Base-by-base conservation (phyloP, 1,140 invertebrate genomes). In the Leptinotarsa lineolata region DNA sequence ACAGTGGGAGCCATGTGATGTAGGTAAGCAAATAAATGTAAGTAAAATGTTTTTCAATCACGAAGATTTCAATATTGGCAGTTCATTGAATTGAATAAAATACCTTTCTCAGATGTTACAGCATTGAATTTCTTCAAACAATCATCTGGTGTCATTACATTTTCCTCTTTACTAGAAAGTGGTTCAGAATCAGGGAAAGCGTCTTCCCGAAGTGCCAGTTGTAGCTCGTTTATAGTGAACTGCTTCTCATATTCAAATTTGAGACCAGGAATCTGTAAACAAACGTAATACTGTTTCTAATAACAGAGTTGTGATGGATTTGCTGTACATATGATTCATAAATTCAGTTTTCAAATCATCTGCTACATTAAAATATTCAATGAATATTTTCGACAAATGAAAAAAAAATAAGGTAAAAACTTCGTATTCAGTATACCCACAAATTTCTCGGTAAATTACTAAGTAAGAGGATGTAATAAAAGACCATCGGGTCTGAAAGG, bases 211-310 rank as follows among this genome's bases (percentile, higher is more conserved):
- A 95, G 85, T 1, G 91, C 87, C 6, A 86, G 82, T 69, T 93
- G 91, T 1, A 94, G 70, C 79, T 91, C 89, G 70, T 90, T 87
- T 0, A 88, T 83, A 3, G 93, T 86, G 79, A 92, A 90, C 76
- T 89, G 86, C 54, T 85, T 79, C 16, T 21, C 20, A 64, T n/a
- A 20, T 64, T 79, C 85, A 83, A 81, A 68, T 24, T 79, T 30
- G 1, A 60, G 70, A 65, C 15, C 48, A 54, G 48, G 4, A 18
- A 54, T 54, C 48, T 61, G 44, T 21, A 73, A 66, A 72, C 74
- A 68, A 65, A 75, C 30, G 30, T 39, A 8, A 39, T 11, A 39
- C 2, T 6, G 30, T 6, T 30, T 30, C 30, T 30, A 8, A 30
- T 30, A 30, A 2, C 8, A 30, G 30, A 30, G 1, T 30, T 11